A percentile compares a stretch with the other conserved stretches of the same genome.
Conservation (phyloP, 64 coral and sea anemone genomes). For the Exaiptasia diaphana region DNA sequence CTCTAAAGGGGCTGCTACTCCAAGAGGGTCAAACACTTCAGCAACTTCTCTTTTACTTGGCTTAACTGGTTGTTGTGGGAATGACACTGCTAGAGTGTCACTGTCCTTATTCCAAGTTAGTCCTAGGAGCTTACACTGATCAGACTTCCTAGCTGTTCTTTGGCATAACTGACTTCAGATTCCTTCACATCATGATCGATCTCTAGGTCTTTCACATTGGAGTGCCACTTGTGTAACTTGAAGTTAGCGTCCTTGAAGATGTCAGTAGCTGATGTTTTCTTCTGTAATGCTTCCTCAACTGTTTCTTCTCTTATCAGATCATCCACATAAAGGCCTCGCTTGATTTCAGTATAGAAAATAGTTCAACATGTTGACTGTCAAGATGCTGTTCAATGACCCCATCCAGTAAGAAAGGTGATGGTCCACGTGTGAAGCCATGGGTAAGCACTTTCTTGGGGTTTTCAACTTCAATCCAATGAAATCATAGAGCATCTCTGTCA, state of each 20-base stretch:
- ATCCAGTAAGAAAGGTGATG: slow-evolving; percentile 36
- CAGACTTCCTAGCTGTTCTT: slow-evolving; percentile 7
- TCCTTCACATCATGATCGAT: neutral
- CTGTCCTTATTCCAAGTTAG: slow-evolving; percentile 11
- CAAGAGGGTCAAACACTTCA: slow-evolving; percentile 37
- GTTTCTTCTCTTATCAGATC: slow-evolving; percentile 39
- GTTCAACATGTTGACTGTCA: too few relatives aligned
- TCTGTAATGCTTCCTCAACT: slow-evolving; percentile 5
- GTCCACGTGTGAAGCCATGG: slow-evolving; percentile 22
- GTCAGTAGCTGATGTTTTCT: slow-evolving; percentile 23
- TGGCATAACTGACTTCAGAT: slow-evolving; percentile 4
- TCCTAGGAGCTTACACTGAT: slow-evolving; percentile 28
- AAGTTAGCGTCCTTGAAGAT: slow-evolving; percentile 24
- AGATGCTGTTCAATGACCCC: slow-evolving; percentile 37
- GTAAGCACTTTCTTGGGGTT: slow-evolving; percentile 6
- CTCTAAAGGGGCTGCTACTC: slow-evolving; percentile 18
- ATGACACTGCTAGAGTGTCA: slow-evolving; percentile 29
- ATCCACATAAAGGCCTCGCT: slow-evolving; percentile 31
- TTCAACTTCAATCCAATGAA: slow-evolving; percentile 42
- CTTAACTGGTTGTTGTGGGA: neutral
- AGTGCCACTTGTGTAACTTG: slow-evolving; percentile 52
- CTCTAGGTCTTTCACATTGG: slow-evolving; percentile 38
- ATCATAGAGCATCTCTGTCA: slow-evolving; percentile 45
- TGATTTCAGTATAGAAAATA: neutral
- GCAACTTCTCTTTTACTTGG: slow-evolving; percentile 32